phyloP scores from a whole-genome alignment of 2,797 vertebrate genomes.

The Nyctibius grandis region DNA sequence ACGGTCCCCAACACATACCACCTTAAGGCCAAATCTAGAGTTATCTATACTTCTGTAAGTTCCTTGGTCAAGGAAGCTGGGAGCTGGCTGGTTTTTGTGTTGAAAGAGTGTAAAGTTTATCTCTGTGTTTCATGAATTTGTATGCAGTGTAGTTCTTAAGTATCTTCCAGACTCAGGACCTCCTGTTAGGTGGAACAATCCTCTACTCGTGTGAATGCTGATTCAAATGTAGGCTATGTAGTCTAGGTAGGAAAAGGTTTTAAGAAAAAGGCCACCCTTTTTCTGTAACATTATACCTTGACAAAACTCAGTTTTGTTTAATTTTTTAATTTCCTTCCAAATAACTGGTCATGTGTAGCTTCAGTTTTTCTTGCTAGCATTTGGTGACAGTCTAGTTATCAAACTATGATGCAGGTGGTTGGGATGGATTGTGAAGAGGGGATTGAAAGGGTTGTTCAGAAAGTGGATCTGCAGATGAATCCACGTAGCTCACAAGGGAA shows the following conservation, averaged over 20 bases:
- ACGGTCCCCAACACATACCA: background rate
- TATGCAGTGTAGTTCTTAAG: background rate
- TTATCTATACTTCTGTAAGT: background rate
- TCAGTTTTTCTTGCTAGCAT: background rate
- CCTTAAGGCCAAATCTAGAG: background rate
- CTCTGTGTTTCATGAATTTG: background rate
- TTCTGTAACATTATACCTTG: background rate
- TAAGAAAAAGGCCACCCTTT: background rate
- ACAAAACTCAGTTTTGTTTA: background rate
- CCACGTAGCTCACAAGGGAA: background rate
- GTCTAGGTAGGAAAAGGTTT: background rate
- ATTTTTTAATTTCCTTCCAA: background rate
- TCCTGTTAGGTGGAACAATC: background rate
- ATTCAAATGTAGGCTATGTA: background rate
- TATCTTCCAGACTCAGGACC: background rate
- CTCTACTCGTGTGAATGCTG: background rate
- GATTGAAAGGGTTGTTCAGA: background rate
- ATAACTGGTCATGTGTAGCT: background rate
- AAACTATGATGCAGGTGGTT: background rate
- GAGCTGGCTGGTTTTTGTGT: background rate
- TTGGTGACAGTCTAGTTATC: background rate
- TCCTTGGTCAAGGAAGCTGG: background rate
- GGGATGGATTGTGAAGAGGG: background rate
- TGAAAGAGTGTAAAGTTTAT: background rate
- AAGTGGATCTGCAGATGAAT: background rate